These are phyloP conservation scores for Intellagama lesueurii DNA, from an alignment of 2,797 vertebrate species.

Conservation along the genomic window DNA sequence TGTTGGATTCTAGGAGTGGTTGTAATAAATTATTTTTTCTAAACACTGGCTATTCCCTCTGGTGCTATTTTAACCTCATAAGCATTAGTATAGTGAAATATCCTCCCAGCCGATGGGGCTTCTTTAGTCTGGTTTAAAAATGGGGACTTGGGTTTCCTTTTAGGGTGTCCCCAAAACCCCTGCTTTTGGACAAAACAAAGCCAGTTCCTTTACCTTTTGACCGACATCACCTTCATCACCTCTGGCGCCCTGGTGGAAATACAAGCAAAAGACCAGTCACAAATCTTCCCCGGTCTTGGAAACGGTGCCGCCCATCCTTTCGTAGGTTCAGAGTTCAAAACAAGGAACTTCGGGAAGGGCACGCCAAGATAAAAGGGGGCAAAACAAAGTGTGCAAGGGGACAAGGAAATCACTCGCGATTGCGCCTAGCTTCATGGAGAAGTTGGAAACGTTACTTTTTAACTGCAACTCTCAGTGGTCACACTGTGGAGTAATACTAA, in stretches of 20 bases:
- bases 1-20: no score
- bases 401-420: not conserved
- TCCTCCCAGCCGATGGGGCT: not conserved
- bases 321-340: not conserved
- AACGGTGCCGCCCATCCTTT: no score
- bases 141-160: no score
- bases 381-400: no score
- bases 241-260: slow-evolving; percentile 67
- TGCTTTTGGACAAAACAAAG: not conserved
- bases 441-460: no score
- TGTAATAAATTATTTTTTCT: no score
- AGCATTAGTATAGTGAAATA: not conserved
- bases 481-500: no score
- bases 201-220: slow-evolving; percentile 84
- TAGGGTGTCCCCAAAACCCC: no score
- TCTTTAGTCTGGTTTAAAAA: not conserved
- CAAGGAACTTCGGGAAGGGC: not conserved
- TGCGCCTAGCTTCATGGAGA: no score
- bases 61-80: not conserved
- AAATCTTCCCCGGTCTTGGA: no score
- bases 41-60: not conserved
- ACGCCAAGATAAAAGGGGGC: not conserved
- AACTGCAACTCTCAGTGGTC: no score
- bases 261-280: not conserved
- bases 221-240: slow-evolving; percentile 87